These are phyloP conservation scores for Tapirus indicus DNA, from an alignment of 2,797 vertebrate species.

Conservation along the genomic window DNA sequence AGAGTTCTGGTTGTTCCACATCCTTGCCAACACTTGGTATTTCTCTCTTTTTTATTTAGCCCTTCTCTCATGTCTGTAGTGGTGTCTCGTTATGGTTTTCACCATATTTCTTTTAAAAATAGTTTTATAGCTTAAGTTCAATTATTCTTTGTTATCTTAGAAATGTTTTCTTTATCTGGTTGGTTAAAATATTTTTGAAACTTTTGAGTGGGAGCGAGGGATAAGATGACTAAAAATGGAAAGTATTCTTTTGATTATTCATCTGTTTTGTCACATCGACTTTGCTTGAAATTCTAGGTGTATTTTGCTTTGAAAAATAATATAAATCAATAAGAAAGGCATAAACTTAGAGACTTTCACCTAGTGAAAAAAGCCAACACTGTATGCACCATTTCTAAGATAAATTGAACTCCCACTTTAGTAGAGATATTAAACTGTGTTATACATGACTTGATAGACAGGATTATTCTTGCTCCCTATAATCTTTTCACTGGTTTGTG, in stretches of 20 bases:
- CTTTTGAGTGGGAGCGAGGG: neutral
- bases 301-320: slow-evolving; percentile 25
- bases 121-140: neutral
- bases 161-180: neutral
- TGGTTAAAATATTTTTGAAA: neutral
- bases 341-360: neutral
- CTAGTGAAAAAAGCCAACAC: neutral
- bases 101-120: neutral
- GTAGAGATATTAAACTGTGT: neutral
- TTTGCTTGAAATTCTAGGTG: neutral
- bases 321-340: slow-evolving; percentile 3
- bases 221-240: neutral
- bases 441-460: neutral
- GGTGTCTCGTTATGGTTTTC: neutral
- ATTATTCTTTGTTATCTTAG: neutral
- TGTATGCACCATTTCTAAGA: neutral
- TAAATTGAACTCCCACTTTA: neutral
- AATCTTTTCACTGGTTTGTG: neutral
- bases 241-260: neutral
- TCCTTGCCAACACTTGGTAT: neutral
- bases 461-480: neutral
- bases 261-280: neutral
- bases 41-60: neutral
- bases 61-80: neutral
- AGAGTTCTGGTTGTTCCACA: neutral